phyloP scores from a whole-genome alignment of 23 tunicate species.

The Botrylloides violaceus region DNA sequence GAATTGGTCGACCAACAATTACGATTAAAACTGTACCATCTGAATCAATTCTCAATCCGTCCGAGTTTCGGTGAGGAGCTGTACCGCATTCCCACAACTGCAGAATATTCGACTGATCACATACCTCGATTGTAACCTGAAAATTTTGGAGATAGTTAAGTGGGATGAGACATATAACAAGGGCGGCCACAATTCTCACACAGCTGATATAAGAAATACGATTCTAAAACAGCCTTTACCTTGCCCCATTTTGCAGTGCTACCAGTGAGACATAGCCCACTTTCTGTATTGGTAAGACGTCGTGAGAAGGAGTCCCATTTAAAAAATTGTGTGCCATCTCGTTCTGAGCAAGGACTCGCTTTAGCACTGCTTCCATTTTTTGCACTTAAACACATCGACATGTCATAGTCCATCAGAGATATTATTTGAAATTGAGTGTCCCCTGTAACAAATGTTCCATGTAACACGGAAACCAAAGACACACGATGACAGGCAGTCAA shows the following conservation, averaged over 20 bases:
- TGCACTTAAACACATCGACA: conserved; percentile 35
- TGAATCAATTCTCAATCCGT: conserved; percentile 41
- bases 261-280: conserved; percentile 44
- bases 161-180: too few species aligned
- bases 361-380: background rate
- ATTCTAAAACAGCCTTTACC: conserved; percentile 2
- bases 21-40: too few species aligned
- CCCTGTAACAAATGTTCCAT: conserved; percentile 33
- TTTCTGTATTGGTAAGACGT: conserved; percentile 26
- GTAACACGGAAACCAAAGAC: too few species aligned
- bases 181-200: too few species aligned
- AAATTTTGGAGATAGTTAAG: too few species aligned
- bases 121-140: conserved; percentile 30
- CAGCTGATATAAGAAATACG: background rate
- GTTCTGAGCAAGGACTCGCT: conserved; percentile 27
- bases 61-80: conserved; percentile 4
- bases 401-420: background rate
- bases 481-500: too few species aligned
- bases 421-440: conserved; percentile 70
- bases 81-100: conserved; percentile 70
- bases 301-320: conserved; percentile 27
- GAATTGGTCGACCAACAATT: too few species aligned
- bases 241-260: conserved; percentile 33
- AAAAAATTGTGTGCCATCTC: conserved; percentile 49
- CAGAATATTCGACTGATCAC: conserved; percentile 15